Base-by-base conservation (phyloP, 1,140 invertebrate genomes). In the Triops cancriformis region DNA sequence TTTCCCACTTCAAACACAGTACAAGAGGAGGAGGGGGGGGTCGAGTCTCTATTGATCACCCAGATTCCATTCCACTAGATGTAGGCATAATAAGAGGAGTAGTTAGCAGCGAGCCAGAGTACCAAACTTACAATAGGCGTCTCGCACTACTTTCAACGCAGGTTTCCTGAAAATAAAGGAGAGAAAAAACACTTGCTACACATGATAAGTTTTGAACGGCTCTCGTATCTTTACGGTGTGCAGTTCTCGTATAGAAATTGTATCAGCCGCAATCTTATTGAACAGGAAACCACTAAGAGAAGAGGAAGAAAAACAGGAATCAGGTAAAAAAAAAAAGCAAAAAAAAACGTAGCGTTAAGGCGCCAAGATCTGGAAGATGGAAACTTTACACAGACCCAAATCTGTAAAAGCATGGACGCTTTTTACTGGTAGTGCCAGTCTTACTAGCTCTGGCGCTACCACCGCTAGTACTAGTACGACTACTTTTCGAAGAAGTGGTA, bases 31-130 rank as follows among this genome's bases (percentile, higher is more conserved):
- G n/a, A n/a, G n/a, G n/a, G n/a, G n/a, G n/a, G n/a, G n/a, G n/a
- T n/a, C n/a, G n/a, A 23, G 51, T 64, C 51, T 64, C 51, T 64
- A 64, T 64, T 64, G 51, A 64, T 64, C 51, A 64, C 51, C 31
- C 2, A 64, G 51, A 64, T 64, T 64, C 51, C 51, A 23, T 64
- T 64, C 51, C 51, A 64, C 51, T 64, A 64, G 51, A 64, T 64
- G 23, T 18, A 64, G 51, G 51, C 23, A 64, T 18, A 64, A 14
- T 23, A 64, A 64, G 51, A 64, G 51, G 10, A 9, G 18, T 23
- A 64, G 51, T 23, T 64, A 64, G 14, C 6, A 9, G 5, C 5
- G 23, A 64, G 23, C n/a, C n/a, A n/a, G 18, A 64, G 2, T n/a
- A 64, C 3, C 14, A 64, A 14, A 64, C 14, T 23, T 23, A 64